Percentiles rank a stretch among this genome's conserved stretches.
Evolutionary conservation across 2,797 vertebrate species (phyloP).

Genomic region (Zenarchopterus dispar): DNA sequence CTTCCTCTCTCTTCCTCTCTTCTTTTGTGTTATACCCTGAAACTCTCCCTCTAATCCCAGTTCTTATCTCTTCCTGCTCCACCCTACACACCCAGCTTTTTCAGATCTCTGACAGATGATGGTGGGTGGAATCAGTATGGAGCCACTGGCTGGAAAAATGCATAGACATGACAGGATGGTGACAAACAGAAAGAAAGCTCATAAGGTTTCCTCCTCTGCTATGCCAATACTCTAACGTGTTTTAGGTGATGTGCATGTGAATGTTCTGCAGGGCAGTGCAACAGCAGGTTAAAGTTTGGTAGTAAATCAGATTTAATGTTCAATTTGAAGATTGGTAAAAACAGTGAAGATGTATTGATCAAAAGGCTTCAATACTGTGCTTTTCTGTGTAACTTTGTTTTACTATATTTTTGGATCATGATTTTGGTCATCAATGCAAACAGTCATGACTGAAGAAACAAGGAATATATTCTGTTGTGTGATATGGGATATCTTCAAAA

Average conservation of each 20-base stretch:
- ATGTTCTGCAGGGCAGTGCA: conserved; percentile 26
- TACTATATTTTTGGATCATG: background rate
- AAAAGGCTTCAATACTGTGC: background rate
- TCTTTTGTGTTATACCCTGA: conserved; percentile 40
- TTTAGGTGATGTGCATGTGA: conserved; percentile 56
- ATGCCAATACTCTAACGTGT: conserved; percentile 42
- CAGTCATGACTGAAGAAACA: background rate
- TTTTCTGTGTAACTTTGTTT: background rate
- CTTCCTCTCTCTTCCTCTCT: conserved; percentile 45
- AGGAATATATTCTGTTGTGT: background rate
- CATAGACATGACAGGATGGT: conserved; percentile 60
- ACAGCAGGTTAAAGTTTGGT: conserved; percentile 6
- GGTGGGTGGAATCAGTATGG: conserved; percentile 71
- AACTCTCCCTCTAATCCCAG: conserved; percentile 42
- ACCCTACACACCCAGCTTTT: conserved; percentile 73
- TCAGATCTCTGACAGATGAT: conserved; percentile 76
- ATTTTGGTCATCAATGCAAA: background rate
- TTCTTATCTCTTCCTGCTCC: conserved; percentile 74
- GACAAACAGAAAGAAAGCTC: conserved; percentile 65
- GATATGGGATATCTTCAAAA: background rate
- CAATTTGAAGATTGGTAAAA: background rate
- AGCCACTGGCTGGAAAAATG: conserved; percentile 67
- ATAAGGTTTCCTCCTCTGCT: conserved; percentile 64
- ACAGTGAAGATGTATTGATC: background rate
- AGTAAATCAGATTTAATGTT: background rate